Evolutionary conservation across 1,140 invertebrate species (phyloP), one percentile per base, ranked within the genome.

Genomic region (Lepidotrigona ventralis): DNA sequence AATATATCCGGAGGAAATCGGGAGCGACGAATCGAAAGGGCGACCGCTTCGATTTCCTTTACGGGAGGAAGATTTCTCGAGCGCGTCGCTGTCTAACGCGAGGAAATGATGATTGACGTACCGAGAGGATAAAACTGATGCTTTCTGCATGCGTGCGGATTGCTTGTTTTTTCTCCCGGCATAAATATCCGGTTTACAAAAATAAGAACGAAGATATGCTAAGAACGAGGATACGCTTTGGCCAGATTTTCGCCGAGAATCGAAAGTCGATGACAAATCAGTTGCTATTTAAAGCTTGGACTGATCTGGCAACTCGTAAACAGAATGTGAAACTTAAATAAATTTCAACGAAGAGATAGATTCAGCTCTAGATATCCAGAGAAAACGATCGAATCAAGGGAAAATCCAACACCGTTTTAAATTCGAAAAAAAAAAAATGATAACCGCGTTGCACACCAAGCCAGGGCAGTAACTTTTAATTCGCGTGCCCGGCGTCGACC

Each of bases 401-500:
- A 75, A 63, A 19, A 33, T 0, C 14, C 14, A n/a, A 51, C 5
- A 71, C 14, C 46, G 51, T 54, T 29, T 39, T 19, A 68, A 76
- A 69, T 60, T 58, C n/a, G 39, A 8, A n/a, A 53, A 29, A 8
- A n/a, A 53, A 29, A 33, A 81, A 76, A 81, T 29, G 6, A 46
- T 46, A 8, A 58, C 26, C 21, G 29, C 54, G 69, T 17, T 63
- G 26, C 78, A 64, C 29, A 39, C 46, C 51, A n/a, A 39, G 46
- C n/a, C 69, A 39, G 73, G 74, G 81, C 82, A 88, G 90, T 93
- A 93, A 94, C 91, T 93, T 93, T 94, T 94, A 93, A 93, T 94
- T 93, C 93, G 93, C 93, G 93, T 94, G 93, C 91, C 89, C 91
- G 90, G 88, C 88, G 91, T 90, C 90, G 89, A 92, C 91, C 93